A percentile compares a stretch with the other conserved stretches of the same genome.
phyloP scores from a whole-genome alignment of 2,797 vertebrate species.

The Molossus molossus region DNA sequence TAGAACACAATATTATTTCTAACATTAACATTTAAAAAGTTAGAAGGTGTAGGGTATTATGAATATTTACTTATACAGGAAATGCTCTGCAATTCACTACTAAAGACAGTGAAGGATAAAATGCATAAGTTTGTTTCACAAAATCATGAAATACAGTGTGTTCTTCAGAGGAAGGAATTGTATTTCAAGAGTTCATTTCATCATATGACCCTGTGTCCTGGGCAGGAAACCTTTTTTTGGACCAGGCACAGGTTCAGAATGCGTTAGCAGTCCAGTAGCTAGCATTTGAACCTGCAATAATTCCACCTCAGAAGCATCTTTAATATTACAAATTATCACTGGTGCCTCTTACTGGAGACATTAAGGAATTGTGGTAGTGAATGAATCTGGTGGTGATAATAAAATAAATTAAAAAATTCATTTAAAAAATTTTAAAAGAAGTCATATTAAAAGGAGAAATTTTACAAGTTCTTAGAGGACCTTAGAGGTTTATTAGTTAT shows the following conservation, averaged over 20 bases:
- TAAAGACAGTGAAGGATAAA: slow-evolving; percentile 36
- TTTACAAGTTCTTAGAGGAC: slow-evolving; percentile 55
- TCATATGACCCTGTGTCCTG: slow-evolving; percentile 72
- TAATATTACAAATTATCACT: slow-evolving; percentile 44
- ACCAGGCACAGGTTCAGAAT: slow-evolving; percentile 70
- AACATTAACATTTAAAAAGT: slow-evolving; percentile 45
- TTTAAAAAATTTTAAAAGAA: slow-evolving; percentile 51
- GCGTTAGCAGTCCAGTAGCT: slow-evolving; percentile 38
- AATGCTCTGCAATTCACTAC: slow-evolving; percentile 35
- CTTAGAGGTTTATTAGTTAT: background rate
- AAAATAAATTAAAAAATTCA: slow-evolving; percentile 22
- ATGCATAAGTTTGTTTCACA: slow-evolving; percentile 46
- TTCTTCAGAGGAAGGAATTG: slow-evolving; percentile 75
- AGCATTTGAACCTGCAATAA: background rate
- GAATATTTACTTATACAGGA: slow-evolving; percentile 54
- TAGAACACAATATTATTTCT: background rate
- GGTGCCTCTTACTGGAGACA: slow-evolving; percentile 17
- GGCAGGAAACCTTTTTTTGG: slow-evolving; percentile 57
- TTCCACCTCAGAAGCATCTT: slow-evolving; percentile 1
- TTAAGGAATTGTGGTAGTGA: background rate
- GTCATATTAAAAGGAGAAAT: slow-evolving; percentile 46
- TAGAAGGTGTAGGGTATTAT: background rate
- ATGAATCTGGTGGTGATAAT: background rate
- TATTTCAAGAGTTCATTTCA: slow-evolving; percentile 78
- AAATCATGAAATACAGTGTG: slow-evolving; percentile 76